Evolutionary conservation across 2,113 vertebrate genomes (phyloP), one percentile per base, ranked within the genome.

Genomic region (Callocephalon fimbriatum): DNA sequence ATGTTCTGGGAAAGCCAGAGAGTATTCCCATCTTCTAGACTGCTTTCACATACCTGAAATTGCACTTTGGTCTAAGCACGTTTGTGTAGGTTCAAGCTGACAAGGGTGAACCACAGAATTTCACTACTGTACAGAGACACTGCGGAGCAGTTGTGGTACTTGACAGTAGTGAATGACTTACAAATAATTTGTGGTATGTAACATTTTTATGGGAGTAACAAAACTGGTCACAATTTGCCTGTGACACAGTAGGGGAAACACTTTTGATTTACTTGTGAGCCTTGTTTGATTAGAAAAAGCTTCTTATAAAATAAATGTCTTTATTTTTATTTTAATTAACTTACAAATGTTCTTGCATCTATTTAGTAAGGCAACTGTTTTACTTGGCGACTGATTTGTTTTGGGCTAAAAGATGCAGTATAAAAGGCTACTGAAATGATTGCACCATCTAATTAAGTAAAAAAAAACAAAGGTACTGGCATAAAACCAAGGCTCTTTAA

Each of bases 301-400:
- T 32, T 80, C 86, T 75, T 58, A 68, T 26, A 87, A 93, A 89
- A 82, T 32, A 78, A 68, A 74, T 56, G 15, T 35, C 58, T 82
- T 82, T 92, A 61, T 86, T 88, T 93, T 79, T 29, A 77, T 89
- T 93, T 91, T 95, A 65, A 94, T 93, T 77, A 89, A 86, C 8
- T 84, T 81, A 32, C 3, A 58, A 6, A 21, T 54, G 35, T 29
- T 85, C 56, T 54, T 72, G 42, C 44, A 68, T 86, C 44, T 53
- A 4, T 72, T 58, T 67, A 7, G 32, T 59, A 42, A n/a, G 50
- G 10, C 61, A 88, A 81, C 61, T 53, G 56, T 72, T 54, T 40
- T 47, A 58, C 53, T 54, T 84, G 72, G 45, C 75, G 91, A 6
- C 25, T 61, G 35, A 17, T 32, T 42, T 86, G 44, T 82, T 88